Evolutionary conservation across 2,888 invertebrate species (phyloP), one percentile per base, ranked within the genome.

Genomic region (Drosophila pseudotalamancana): DNA sequence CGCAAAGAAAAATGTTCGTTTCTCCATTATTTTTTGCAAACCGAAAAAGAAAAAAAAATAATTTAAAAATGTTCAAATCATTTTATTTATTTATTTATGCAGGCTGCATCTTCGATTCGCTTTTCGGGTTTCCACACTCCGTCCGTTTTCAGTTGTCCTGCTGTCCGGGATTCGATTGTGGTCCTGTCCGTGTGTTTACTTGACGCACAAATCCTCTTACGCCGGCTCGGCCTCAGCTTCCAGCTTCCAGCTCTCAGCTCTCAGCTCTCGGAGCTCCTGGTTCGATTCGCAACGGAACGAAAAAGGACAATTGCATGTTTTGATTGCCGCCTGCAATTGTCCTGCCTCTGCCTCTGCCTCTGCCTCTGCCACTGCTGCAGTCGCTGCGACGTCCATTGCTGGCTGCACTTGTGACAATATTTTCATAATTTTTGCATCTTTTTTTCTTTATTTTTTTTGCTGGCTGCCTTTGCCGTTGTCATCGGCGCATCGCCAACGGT

Each of bases 331-430:
- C 83, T 86, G 83, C 86, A 87, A 82, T 86, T 85, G 86, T 86
- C 79, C 87, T 73, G 87, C 56, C 67, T 51, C 74, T 46, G 57
- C 39, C 35, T 43, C 56, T 23, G 59, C 42, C 35, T 16, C 56
- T 29, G 65, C 37, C 25, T 23, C 34, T 35, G 48, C 54, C 49
- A 37, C 62, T 55, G 40, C 46, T 48, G 32, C 59, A 29, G 43
- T 29, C 29, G 29, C 43, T 29, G 43, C 16, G 18, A n/a, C 21
- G 37, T 46, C 49, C 56, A 32, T 40, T 34, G 53, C 61, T 63
- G 59, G 59, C 76, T 68, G 67, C 72, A 89, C 90, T 89, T 89
- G 89, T 89, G 85, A 89, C 89, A 90, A 89, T 90, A 89, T 89
- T 89, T 83, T 88, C 83, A 89, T 89, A 84, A 89, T 88, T 88